Base-by-base conservation (phyloP, 2,888 invertebrate species). In the Platerodrilus igneus region DNA sequence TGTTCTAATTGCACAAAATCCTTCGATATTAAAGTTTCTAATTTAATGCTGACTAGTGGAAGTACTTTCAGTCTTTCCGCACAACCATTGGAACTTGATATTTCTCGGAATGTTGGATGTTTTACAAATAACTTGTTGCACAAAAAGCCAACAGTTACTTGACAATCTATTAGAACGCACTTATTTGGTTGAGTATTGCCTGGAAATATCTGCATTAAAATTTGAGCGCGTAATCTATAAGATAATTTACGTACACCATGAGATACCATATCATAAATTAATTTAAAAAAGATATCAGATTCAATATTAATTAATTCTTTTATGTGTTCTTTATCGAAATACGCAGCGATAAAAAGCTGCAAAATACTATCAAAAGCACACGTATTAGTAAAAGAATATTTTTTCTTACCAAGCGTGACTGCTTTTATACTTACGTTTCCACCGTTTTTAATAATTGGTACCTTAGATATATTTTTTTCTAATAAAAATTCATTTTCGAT, bases 391-490 rank as follows among this genome's bases (percentile, higher is more conserved):
- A 27, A 8, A 11, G 27, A 11, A 11, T 14, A 27, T 11, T 8
- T 11, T 11, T 8, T 14, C 15, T 8, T 13, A 8, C 8, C 5
- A 17, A 18, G 14, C 15, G 14, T 29, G 16, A 29, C 16, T 5
- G 17, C 29, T 29, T 14, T 7, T 29, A 29, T 15, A 18, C 7
- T 15, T 5, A 14, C 16, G 6, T 11, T 18, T 10, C 16, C 16
- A 15, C 29, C 29, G 15, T 29, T 29, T 29, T 29, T 29, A 9
- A 29, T 29, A 13, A 29, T 16, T 4, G 29, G 29, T 13, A 14
- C 16, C 16, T 29, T 29, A 17, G 15, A 17, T 7, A 4, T 17
- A 17, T 14, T 13, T 4, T 29, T 29, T 3, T 4, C 16, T 17
- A 29, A 15, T 29, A 29, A n/a, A 29, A 9, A 10, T 17, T 29